Evolutionary conservation across 2,797 vertebrate species (phyloP), one percentile per base, ranked within the genome.

Genomic region (Phataginus tricuspis): DNA sequence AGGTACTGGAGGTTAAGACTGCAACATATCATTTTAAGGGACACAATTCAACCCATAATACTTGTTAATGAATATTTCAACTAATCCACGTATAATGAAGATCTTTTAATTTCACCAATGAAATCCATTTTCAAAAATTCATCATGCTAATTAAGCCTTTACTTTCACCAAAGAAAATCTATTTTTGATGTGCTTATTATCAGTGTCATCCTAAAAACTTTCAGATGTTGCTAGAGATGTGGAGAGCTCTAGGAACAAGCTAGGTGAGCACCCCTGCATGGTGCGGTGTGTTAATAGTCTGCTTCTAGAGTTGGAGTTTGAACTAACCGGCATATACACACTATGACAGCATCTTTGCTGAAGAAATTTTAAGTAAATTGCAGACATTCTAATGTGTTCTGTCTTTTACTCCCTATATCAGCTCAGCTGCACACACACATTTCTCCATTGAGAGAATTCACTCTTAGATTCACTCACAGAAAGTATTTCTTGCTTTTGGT

Each of bases 61-160:
- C 12, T 39, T 84, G 37, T 61, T 88, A 31, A 29, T 69, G 45
- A 86, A 5, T 51, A 64, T 90, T 75, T 79, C n/a, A 88, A 49
- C n/a, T 37, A 89, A 75, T 31, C 29, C 2, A 71, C 55, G 55
- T 49, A 59, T n/a, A 63, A 64, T 69, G n/a, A 75, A 89, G 66
- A 42, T 27, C 42, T 80, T 86, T 55, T 91, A 55, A 92, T 79
- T 96, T 96, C 59, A 82, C 61, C 23, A 57, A 12, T 80, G 55
- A 86, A 91, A 37, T 69, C n/a, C 49, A 51, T 57, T 90, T 66
- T 83, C 10, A 51, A 77, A 72, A 78, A 83, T 13, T 29, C 18
- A 66, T 86, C 59, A 49, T 84, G 42, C 16, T 34, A 84, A 90
- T 78, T 66, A 92, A 83, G 5, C 10, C 31, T 83, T 87, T 94